Percentiles rank a stretch among this genome's conserved stretches.
Evolutionary conservation across 2,113 vertebrate genomes (phyloP).

Genomic region (Petromus typicus): DNA sequence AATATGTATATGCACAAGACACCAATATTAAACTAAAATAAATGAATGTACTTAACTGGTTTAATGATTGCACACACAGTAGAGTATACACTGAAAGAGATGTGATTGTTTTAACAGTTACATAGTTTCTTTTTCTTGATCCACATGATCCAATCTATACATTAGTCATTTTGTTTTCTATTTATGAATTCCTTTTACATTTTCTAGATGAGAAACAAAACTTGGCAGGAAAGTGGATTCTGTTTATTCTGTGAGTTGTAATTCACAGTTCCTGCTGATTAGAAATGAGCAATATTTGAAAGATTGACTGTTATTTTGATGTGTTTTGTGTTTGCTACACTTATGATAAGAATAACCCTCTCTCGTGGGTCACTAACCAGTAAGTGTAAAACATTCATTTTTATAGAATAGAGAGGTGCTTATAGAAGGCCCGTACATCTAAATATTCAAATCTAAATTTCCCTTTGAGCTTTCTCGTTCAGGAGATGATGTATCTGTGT

Average conservation of each 20-base stretch:
- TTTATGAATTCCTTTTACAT: slow-evolving; percentile 45
- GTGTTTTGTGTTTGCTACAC: slow-evolving; percentile 54
- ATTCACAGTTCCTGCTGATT: slow-evolving; percentile 60
- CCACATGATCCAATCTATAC: background rate
- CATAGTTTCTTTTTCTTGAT: background rate
- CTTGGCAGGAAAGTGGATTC: slow-evolving; percentile 50
- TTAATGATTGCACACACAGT: background rate
- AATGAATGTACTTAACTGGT: background rate
- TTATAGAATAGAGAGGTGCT: background rate
- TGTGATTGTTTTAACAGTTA: background rate
- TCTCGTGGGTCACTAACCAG: background rate
- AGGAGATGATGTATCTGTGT: background rate
- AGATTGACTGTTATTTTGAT: slow-evolving; percentile 62
- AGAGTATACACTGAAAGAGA: background rate
- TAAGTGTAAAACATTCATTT: background rate
- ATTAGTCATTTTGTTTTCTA: slow-evolving; percentile 38
- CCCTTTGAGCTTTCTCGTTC: background rate
- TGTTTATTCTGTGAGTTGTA: slow-evolving; percentile 58
- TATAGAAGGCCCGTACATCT: background rate
- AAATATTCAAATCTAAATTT: background rate
- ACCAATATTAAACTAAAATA: background rate
- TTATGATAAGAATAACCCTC: slow-evolving; percentile 38
- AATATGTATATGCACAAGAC: background rate
- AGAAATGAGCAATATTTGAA: slow-evolving; percentile 60
- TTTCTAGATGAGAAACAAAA: slow-evolving; percentile 51